These are phyloP conservation scores for Spisula solida DNA, from an alignment of 2,888 invertebrate genomes.

Conservation along the genomic window DNA sequence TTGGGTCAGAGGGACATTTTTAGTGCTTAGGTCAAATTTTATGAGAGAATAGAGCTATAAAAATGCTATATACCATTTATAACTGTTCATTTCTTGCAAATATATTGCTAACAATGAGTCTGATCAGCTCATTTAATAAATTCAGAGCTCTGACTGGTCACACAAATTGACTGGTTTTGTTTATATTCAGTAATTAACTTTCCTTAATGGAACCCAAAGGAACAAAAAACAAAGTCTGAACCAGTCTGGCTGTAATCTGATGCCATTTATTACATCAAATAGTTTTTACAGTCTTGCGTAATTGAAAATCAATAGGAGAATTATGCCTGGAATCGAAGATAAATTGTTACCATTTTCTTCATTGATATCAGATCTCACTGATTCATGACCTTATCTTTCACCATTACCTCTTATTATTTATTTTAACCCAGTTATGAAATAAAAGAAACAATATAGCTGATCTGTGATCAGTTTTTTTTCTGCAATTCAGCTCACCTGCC, in stretches of 20 bases:
- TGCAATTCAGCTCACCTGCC: no score
- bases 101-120: not conserved
- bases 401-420: not conserved
- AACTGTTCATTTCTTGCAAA: not conserved
- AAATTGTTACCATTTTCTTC: not conserved
- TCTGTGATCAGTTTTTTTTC: not conserved
- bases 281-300: constrained; percentile 28
- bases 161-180: constrained; percentile 47
- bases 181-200: constrained; percentile 40
- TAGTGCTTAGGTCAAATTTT: not conserved
- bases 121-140: constrained; percentile 7
- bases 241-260: constrained; percentile 49
- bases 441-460: not conserved
- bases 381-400: not conserved
- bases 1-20: constrained; percentile 13
- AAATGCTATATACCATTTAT: not conserved
- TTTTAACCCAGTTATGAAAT: not conserved
- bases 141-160: constrained; percentile 30
- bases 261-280: constrained; percentile 50
- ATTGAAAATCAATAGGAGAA: constrained; percentile 47
- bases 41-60: not conserved
- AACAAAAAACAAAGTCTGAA: constrained; percentile 38
- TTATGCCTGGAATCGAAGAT: constrained; percentile 33
- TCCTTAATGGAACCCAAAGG: constrained; percentile 49
- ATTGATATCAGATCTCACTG: not conserved